Percentiles rank a stretch among this genome's conserved stretches.
These are phyloP conservation scores for Microdon myrmicae DNA, from an alignment of 2,888 invertebrate species.

Conservation along the genomic window DNA sequence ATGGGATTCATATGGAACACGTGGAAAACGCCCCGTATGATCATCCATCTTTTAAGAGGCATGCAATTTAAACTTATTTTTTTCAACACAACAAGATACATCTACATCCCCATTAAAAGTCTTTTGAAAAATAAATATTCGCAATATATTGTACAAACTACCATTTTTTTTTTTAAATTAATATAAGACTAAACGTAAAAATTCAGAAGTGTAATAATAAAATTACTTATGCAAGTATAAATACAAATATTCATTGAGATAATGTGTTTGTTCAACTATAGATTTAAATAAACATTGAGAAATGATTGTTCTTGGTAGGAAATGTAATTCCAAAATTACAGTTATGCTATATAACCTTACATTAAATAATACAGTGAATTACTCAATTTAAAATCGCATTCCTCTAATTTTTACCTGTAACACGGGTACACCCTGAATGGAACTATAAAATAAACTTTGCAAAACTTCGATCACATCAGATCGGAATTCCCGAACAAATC, in stretches of 20 bases:
- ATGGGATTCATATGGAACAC: too few relatives aligned
- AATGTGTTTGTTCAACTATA: background rate
- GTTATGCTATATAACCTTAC: too few relatives aligned
- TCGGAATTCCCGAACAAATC: conserved; percentile 26
- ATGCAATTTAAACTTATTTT: too few relatives aligned
- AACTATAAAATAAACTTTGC: conserved; percentile 27
- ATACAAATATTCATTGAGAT: background rate
- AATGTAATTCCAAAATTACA: too few relatives aligned
- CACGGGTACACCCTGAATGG: conserved; percentile 30
- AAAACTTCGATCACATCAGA: conserved; percentile 39
- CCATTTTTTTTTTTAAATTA: background rate
- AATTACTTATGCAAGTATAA: background rate
- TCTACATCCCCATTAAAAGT: too few relatives aligned
- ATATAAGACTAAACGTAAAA: background rate
- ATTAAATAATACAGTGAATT: too few relatives aligned
- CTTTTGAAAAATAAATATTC: background rate
- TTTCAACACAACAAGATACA: too few relatives aligned
- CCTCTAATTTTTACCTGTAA: too few relatives aligned
- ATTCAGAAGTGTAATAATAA: background rate
- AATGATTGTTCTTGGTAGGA: too few relatives aligned
- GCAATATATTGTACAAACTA: background rate
- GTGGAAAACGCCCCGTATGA: too few relatives aligned
- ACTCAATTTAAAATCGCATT: too few relatives aligned
- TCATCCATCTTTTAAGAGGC: too few relatives aligned
- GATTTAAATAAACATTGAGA: background rate